phyloP scores from a whole-genome alignment of 2,113 vertebrate genomes.

The Oryzias javanicus region DNA sequence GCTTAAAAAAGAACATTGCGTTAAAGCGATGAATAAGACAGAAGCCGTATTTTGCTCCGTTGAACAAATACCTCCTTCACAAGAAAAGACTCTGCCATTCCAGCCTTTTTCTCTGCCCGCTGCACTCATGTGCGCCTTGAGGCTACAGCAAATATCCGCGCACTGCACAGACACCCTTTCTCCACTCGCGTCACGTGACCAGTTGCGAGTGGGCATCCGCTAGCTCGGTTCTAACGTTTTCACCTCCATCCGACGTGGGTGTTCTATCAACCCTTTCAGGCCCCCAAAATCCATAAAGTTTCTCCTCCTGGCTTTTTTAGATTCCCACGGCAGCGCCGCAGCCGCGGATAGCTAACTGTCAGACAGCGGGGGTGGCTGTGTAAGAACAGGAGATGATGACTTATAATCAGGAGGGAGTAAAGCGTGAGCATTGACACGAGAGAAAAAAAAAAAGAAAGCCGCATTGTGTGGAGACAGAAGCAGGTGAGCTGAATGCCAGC shows the following conservation, averaged over 20 bases:
- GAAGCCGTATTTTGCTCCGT: constrained; percentile 18
- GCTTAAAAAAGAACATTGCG: not conserved
- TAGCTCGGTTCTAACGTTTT: constrained; percentile 13
- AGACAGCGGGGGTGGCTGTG: constrained; percentile 27
- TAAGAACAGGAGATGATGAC: constrained; percentile 27
- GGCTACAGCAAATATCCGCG: constrained; percentile 36
- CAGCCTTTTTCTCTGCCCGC: constrained; percentile 13
- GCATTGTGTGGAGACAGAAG: not conserved
- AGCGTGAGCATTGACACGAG: constrained; percentile 1
- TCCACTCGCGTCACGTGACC: constrained; percentile 48
- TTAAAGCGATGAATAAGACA: constrained; percentile 18
- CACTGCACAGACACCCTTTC: constrained; percentile 14
- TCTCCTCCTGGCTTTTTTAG: constrained; percentile 24
- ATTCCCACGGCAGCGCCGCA: constrained; percentile 11
- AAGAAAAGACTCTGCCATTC: constrained; percentile 24
- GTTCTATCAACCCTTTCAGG: constrained; percentile 1
- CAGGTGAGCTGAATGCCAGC: constrained; percentile 16
- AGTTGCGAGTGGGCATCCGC: constrained; percentile 30
- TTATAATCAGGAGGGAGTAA: constrained; percentile 10
- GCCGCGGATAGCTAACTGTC: constrained; percentile 35
- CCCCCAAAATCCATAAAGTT: not conserved
- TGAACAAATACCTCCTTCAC: constrained; percentile 20
- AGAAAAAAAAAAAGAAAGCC: not conserved
- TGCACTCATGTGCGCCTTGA: constrained; percentile 30
- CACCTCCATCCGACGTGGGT: constrained; percentile 5